Conservation (phyloP, 2,797 vertebrate species). For the Sandelia bainsii region DNA sequence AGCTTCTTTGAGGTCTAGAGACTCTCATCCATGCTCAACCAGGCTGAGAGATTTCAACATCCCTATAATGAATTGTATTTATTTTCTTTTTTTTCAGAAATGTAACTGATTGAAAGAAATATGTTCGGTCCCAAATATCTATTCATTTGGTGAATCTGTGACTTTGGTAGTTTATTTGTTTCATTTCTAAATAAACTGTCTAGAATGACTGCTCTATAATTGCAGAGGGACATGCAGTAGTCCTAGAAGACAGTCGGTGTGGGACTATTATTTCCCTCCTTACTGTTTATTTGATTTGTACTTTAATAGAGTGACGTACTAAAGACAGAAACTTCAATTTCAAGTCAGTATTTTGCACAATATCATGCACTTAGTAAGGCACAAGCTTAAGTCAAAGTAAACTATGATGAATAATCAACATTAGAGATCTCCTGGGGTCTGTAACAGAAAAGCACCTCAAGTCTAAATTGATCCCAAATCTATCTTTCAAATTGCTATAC, state of each 20-base stretch:
- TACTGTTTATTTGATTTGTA: slow-evolving; percentile 49
- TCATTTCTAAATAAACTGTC: slow-evolving; percentile 36
- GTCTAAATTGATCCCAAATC: background rate
- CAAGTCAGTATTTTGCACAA: slow-evolving; percentile 30
- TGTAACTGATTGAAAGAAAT: slow-evolving; percentile 47
- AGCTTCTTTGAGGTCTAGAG: slow-evolving; percentile 42
- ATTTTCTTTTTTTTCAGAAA: slow-evolving; percentile 28
- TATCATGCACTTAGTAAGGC: background rate
- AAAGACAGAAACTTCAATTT: slow-evolving; percentile 43
- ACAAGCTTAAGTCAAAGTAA: background rate
- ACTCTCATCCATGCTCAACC: slow-evolving; percentile 43
- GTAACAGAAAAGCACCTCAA: background rate
- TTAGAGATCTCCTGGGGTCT: slow-evolving; percentile 1
- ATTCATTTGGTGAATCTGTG: slow-evolving; percentile 43
- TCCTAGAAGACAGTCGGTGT: slow-evolving; percentile 32
- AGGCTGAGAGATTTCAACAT: slow-evolving; percentile 36
- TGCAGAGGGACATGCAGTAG: slow-evolving; percentile 35
- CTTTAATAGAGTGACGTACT: slow-evolving; percentile 49
- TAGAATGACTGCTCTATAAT: slow-evolving; percentile 43
- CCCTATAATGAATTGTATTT: slow-evolving; percentile 39
- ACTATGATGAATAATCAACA: background rate
- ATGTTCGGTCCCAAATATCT: slow-evolving; percentile 30
- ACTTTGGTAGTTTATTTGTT: slow-evolving; percentile 48
- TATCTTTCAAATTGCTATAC: background rate
- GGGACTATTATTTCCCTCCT: slow-evolving; percentile 18